phyloP scores from a whole-genome alignment of 2,113 vertebrate species.

The Calcarius ornatus region DNA sequence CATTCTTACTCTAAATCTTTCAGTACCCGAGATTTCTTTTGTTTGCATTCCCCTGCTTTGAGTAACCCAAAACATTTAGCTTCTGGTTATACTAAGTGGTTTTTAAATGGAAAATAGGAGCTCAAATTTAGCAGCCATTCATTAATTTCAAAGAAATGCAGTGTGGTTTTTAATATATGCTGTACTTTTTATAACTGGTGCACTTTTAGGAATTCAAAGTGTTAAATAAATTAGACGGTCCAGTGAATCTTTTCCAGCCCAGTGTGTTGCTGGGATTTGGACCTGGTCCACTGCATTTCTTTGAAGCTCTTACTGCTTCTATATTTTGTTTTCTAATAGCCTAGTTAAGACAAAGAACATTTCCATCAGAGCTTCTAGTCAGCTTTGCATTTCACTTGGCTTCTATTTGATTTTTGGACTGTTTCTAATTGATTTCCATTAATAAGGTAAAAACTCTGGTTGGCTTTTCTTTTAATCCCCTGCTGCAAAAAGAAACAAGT shows the following conservation, averaged over 20 bases:
- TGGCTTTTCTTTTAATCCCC: neutral
- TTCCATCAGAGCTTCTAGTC: constrained; percentile 50
- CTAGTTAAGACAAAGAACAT: constrained; percentile 66
- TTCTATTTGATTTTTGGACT: constrained; percentile 50
- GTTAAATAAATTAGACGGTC: constrained; percentile 39
- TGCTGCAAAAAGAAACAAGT: neutral
- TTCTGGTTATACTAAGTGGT: neutral
- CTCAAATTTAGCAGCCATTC: neutral
- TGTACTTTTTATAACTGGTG: neutral
- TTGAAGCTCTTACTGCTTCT: constrained; percentile 66
- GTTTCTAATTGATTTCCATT: constrained; percentile 66
- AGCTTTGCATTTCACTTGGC: constrained; percentile 31
- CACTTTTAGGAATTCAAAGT: constrained; percentile 12
- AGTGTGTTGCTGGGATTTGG: constrained; percentile 55
- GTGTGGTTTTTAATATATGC: neutral
- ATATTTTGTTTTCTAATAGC: constrained; percentile 64
- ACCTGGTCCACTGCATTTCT: constrained; percentile 48
- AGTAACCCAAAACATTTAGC: neutral
- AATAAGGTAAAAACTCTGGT: constrained; percentile 31
- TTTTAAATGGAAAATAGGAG: constrained; percentile 18
- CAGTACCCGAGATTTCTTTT: neutral
- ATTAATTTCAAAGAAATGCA: neutral
- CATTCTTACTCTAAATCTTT: neutral
- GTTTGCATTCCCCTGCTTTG: neutral
- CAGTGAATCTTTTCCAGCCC: constrained; percentile 47